A percentile compares a stretch with the other conserved stretches of the same genome.
Conservation (phyloP, 2,888 invertebrate species). For the Labia minor region DNA sequence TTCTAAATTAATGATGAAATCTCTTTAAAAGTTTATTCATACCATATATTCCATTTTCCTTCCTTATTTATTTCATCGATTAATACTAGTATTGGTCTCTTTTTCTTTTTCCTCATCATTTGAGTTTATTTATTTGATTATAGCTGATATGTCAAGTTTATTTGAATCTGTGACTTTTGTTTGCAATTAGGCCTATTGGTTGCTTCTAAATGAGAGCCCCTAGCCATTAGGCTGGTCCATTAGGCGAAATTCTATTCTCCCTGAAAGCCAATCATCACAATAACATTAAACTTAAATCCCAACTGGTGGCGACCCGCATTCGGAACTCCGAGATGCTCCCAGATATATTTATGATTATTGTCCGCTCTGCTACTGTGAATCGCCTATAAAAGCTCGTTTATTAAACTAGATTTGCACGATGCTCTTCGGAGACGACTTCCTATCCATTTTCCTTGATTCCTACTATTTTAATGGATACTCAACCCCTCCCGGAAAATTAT, state of each 20-base stretch:
- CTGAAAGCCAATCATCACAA: slow-evolving; percentile 7
- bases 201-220: background rate
- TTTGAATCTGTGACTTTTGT: slow-evolving; percentile 13
- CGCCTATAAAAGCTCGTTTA: background rate
- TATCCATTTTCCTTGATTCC: background rate
- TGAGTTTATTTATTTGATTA: background rate
- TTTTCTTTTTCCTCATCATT: background rate
- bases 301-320: background rate
- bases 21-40: too few relatives aligned
- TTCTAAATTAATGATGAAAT: too few relatives aligned
- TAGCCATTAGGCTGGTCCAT: background rate
- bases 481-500: too few relatives aligned
- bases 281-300: slow-evolving; percentile 13
- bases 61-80: too few relatives aligned
- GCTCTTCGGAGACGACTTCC: background rate
- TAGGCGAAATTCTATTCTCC: background rate
- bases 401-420: slow-evolving; percentile 13
- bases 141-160: slow-evolving; percentile 13
- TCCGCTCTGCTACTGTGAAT: background rate
- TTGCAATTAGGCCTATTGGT: slow-evolving; percentile 13
- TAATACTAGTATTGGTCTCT: too few relatives aligned
- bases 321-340: background rate
- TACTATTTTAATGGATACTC: too few relatives aligned
- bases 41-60: too few relatives aligned
- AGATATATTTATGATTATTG: slow-evolving; percentile 4